A percentile compares a stretch with the other conserved stretches of the same genome.
Conservation (phyloP, 2,888 invertebrate species). For the Glaucopsyche alexis region DNA sequence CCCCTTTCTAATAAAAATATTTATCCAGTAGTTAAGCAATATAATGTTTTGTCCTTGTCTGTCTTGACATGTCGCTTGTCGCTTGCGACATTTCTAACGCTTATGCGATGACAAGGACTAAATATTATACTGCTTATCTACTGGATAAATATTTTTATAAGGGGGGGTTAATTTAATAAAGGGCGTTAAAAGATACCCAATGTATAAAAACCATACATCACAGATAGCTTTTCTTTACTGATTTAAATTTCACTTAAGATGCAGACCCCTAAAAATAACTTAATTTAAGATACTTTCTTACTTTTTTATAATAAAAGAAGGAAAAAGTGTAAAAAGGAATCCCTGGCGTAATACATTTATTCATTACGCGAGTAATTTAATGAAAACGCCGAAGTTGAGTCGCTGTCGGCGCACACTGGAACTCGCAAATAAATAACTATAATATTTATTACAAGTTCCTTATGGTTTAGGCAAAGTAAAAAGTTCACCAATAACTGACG, state of each 20-base stretch:
- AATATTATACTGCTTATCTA: too few relatives aligned
- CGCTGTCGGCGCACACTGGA: constrained; percentile 37
- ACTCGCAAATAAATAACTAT: constrained; percentile 35
- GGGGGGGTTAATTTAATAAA: too few relatives aligned
- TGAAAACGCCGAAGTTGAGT: constrained; percentile 47
- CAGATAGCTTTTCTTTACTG: neutral
- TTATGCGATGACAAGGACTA: too few relatives aligned
- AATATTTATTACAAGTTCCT: neutral
- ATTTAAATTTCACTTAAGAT: neutral
- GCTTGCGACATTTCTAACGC: too few relatives aligned
- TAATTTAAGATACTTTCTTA: constrained; percentile 60
- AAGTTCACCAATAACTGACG: too few relatives aligned
- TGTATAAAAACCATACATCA: neutral
- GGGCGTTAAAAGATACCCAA: too few relatives aligned
- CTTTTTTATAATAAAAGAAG: constrained; percentile 63
- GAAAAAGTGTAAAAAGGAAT: constrained; percentile 59
- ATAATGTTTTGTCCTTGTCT: too few relatives aligned
- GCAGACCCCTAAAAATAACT: constrained; percentile 50
- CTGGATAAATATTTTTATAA: too few relatives aligned
- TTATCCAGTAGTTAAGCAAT: too few relatives aligned
- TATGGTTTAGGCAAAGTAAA: neutral
- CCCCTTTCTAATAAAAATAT: too few relatives aligned
- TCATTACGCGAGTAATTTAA: constrained; percentile 70
- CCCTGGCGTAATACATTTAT: constrained; percentile 70
- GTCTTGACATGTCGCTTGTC: too few relatives aligned